Evolutionary conservation across 1,140 invertebrate species (phyloP).

Genomic region (Drosophila subobscura): DNA sequence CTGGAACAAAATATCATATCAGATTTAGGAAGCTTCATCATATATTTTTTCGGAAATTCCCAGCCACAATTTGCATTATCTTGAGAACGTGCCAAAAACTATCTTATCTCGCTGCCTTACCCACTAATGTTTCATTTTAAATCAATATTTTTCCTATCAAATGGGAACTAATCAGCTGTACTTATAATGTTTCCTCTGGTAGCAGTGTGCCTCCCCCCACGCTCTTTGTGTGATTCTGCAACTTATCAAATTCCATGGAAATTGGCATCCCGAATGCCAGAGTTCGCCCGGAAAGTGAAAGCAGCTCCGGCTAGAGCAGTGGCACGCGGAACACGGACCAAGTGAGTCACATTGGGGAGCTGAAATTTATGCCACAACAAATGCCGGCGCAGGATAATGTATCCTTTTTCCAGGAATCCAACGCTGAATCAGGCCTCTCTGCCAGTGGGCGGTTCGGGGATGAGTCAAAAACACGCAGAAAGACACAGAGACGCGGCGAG

Average conservation of each 20-base stretch:
- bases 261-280: constrained; percentile 60
- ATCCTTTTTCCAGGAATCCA: constrained; percentile 77
- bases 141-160: constrained; percentile 5
- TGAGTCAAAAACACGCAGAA: not conserved
- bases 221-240: constrained; percentile 45
- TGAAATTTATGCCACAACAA: constrained; percentile 69
- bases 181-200: no score
- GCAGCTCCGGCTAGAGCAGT: constrained; percentile 17
- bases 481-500: not conserved
- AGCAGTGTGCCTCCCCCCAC: no score
- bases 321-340: constrained; percentile 28
- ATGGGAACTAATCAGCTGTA: no score
- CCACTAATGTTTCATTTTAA: no score
- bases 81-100: no score
- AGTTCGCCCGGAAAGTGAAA: constrained; percentile 72
- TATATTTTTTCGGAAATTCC: no score
- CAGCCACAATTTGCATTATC: no score
- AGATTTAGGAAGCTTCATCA: no score
- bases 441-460: constrained; percentile 6
- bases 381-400: constrained; percentile 73
- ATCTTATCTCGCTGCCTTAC: no score
- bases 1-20: no score
- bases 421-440: constrained; percentile 58
- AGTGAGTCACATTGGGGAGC: constrained; percentile 58
- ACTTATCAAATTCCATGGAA: constrained; percentile 48